Percentiles rank a stretch among this genome's conserved stretches.
These are phyloP conservation scores for Prunella himalayana DNA, from an alignment of 2,113 vertebrate genomes.

Conservation along the genomic window DNA sequence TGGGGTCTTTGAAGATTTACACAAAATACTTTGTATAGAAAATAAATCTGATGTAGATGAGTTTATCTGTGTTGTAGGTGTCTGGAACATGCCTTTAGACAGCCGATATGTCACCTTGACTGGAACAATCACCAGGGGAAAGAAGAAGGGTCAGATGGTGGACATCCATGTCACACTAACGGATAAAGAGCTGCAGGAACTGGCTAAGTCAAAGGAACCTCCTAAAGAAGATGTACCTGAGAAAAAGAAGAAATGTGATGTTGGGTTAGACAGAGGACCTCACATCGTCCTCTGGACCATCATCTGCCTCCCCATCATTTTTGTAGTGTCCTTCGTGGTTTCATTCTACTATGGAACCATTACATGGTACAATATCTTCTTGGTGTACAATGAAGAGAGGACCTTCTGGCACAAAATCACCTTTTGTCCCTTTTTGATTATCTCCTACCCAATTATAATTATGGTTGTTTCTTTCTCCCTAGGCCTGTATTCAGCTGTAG, in stretches of 20 bases:
- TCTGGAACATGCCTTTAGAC: constrained; percentile 87
- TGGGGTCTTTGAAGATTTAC: background rate
- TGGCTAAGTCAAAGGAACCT: constrained; percentile 86
- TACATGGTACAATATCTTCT: constrained; percentile 98
- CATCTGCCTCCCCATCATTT: constrained; percentile 90
- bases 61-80: constrained; percentile 59
- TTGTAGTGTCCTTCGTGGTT: constrained; percentile 91
- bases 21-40: background rate
- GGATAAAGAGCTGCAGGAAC: constrained; percentile 89
- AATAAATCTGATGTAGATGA: background rate
- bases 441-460: constrained; percentile 95
- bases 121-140: constrained; percentile 95
- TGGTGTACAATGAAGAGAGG: constrained; percentile 98
- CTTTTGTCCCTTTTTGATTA: constrained; percentile 91
- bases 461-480: constrained; percentile 88
- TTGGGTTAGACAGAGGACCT: constrained; percentile 85
- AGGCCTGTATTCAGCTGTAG: constrained; percentile 87
- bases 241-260: constrained; percentile 74
- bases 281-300: constrained; percentile 93
- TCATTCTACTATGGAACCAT: constrained; percentile 98
- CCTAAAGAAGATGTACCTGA: constrained; percentile 74
- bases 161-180: constrained; percentile 96
- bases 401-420: constrained; percentile 99
- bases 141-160: constrained; percentile 98
- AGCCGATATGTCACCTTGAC: constrained; percentile 96